Conservation (phyloP, 2,113 vertebrate genomes). For the Phasianus colchicus region DNA sequence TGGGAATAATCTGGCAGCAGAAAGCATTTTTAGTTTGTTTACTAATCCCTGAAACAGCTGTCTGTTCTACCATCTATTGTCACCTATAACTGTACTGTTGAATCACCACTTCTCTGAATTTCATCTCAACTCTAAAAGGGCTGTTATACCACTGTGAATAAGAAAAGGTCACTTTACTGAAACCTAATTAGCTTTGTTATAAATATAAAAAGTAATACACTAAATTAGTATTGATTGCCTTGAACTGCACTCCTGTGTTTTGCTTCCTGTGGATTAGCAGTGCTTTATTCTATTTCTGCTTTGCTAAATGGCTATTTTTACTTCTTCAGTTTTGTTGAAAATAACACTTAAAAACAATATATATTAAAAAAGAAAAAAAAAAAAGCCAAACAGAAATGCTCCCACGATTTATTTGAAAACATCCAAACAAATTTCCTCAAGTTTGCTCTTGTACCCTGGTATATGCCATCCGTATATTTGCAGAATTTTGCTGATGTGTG, state of each 20-base stretch:
- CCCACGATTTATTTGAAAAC: constrained; percentile 22
- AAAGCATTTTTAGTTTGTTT: not conserved
- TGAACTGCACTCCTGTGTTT: not conserved
- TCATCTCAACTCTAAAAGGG: not conserved
- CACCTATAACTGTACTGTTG: not conserved
- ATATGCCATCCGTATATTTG: constrained; percentile 34
- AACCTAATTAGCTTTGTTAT: not conserved
- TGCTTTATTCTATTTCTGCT: not conserved
- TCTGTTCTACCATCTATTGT: not conserved
- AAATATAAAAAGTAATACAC: not conserved
- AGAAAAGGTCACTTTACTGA: not conserved
- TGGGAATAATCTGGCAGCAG: not conserved
- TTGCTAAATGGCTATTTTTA: not conserved
- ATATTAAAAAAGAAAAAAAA: not conserved
- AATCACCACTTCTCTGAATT: not conserved
- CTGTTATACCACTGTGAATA: not conserved
- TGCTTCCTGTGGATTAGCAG: not conserved
- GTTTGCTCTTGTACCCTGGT: constrained; percentile 18
- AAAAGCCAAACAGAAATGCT: not conserved
- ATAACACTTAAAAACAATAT: not conserved
- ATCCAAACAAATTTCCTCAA: not conserved
- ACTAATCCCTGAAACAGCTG: not conserved
- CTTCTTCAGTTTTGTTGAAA: not conserved
- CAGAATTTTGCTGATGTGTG: constrained; percentile 53
- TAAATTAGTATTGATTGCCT: not conserved